phyloP scores from a whole-genome alignment of 2,888 invertebrate genomes.

The Caenorhabditis sp. region DNA sequence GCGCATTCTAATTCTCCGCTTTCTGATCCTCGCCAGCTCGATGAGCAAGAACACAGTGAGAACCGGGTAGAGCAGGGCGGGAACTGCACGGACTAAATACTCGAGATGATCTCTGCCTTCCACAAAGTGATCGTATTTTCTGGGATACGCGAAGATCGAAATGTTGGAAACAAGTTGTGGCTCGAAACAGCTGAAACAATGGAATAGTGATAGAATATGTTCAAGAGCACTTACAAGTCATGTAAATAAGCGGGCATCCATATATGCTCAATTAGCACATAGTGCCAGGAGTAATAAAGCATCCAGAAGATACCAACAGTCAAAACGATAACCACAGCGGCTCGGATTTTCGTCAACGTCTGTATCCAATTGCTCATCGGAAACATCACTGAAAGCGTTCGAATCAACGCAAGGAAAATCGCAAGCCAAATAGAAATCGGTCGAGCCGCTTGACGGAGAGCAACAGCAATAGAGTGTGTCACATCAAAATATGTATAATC shows the following conservation, averaged over 20 bases:
- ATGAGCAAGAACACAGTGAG: background rate
- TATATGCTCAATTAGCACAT: background rate
- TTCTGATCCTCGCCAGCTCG: background rate
- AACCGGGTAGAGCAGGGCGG: background rate
- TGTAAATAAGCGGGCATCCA: background rate
- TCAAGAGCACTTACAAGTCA: background rate
- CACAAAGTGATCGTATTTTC: background rate
- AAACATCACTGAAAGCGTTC: background rate
- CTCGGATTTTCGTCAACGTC: background rate
- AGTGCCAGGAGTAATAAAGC: background rate
- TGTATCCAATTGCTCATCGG: constrained; percentile 14
- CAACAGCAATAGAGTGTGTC: too few relatives aligned
- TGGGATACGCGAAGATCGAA: background rate
- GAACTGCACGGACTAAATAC: background rate
- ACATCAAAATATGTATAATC: too few relatives aligned
- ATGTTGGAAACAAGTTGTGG: too few relatives aligned
- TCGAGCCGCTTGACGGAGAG: background rate
- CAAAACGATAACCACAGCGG: background rate
- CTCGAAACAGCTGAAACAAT: too few relatives aligned
- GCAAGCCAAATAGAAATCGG: background rate
- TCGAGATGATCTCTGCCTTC: background rate
- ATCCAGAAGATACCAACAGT: background rate
- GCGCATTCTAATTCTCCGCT: background rate
- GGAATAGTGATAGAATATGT: background rate
- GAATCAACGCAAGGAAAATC: background rate